These are phyloP conservation scores for Drosophila pallidifrons DNA, from an alignment of 1,140 invertebrate species.

Conservation along the genomic window DNA sequence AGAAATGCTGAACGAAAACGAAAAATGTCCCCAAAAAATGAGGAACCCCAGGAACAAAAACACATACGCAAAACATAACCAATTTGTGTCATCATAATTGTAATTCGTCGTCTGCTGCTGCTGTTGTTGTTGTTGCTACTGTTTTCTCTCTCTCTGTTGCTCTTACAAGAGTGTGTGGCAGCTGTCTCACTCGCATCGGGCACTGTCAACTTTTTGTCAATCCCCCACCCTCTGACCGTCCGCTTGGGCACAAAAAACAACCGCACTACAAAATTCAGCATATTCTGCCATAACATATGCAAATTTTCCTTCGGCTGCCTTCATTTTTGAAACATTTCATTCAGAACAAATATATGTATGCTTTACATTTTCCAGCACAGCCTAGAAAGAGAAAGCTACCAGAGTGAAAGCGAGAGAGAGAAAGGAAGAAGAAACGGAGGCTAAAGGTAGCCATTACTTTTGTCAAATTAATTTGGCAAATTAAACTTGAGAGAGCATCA, in stretches of 20 bases:
- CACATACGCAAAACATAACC: conserved; percentile 71
- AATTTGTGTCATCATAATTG: conserved; percentile 83
- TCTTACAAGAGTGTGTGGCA: background rate
- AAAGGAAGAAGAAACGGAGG: background rate
- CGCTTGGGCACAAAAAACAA: conserved; percentile 26
- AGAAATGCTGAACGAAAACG: background rate
- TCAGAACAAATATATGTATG: background rate
- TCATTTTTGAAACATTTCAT: conserved; percentile 32
- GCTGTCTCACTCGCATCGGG: conserved; percentile 15
- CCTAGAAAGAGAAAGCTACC: background rate
- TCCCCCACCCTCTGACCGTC: conserved; percentile 5
- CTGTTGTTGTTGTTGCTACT: conserved; percentile 3
- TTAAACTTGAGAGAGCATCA: conserved; percentile 50
- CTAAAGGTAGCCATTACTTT: conserved; percentile 20
- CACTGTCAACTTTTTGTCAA: conserved; percentile 12
- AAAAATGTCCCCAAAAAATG: conserved; percentile 32
- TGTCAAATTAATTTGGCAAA: conserved; percentile 75
- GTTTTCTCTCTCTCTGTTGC: background rate
- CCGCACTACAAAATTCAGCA: conserved; percentile 41
- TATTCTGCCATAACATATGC: conserved; percentile 42
- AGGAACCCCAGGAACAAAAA: conserved; percentile 34
- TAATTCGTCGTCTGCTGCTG: conserved; percentile 62
- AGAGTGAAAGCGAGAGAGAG: background rate
- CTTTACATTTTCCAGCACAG: background rate
- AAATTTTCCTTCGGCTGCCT: conserved; percentile 29